These are phyloP conservation scores for Anas acuta DNA, from an alignment of 2,797 vertebrate species.

Conservation along the genomic window DNA sequence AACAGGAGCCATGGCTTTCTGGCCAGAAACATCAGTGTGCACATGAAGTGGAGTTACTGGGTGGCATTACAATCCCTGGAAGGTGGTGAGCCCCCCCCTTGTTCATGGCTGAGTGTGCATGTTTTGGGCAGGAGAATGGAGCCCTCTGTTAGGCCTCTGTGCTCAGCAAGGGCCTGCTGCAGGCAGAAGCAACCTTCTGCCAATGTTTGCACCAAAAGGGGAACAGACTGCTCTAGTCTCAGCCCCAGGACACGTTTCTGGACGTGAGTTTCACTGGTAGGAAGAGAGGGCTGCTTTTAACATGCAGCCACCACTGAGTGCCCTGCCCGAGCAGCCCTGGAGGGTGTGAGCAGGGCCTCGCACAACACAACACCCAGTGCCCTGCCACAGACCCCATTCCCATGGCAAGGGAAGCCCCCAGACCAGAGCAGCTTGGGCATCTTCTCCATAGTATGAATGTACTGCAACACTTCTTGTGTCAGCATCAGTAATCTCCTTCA, in stretches of 20 bases:
- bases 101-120: rapidly evolving
- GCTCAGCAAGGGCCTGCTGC: neutral
- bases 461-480: neutral
- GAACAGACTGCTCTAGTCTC: neutral
- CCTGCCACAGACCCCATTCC: neutral
- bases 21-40: neutral
- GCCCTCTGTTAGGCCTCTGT: neutral
- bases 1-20: neutral
- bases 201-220: neutral
- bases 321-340: rapidly evolving
- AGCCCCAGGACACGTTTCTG: neutral
- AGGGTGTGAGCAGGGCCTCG: neutral
- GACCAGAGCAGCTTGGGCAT: neutral
- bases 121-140: neutral
- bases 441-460: neutral
- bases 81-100: neutral
- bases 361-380: neutral
- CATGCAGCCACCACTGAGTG: neutral
- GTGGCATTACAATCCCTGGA: neutral
- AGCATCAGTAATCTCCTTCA: neutral
- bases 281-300: neutral
- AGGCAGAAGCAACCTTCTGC: neutral
- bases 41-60: neutral
- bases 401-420: neutral
- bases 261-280: neutral